phyloP scores from a whole-genome alignment of 2,888 invertebrate genomes.

The Dolichopus griseipennis region DNA sequence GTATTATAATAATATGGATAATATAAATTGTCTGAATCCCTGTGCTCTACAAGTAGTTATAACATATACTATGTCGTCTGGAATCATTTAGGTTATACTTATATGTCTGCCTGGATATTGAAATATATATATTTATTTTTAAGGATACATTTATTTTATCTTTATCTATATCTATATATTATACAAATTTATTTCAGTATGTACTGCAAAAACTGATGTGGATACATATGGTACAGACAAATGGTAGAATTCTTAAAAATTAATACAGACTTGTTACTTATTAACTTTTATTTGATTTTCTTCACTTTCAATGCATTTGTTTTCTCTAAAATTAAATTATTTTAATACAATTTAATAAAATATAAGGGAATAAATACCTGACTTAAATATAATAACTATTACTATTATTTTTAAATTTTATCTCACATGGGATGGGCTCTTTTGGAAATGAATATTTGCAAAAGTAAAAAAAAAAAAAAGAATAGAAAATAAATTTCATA shows the following conservation, averaged over 20 bases:
- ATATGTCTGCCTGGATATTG: background rate
- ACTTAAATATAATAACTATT: no score
- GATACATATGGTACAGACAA: no score
- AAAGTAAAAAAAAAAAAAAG: background rate
- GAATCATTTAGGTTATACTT: background rate
- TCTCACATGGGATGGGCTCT: background rate
- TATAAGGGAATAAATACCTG: no score
- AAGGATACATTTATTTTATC: constrained; percentile 3
- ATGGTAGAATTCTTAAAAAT: no score
- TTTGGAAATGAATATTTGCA: background rate
- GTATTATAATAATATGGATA: background rate
- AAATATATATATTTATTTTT: background rate
- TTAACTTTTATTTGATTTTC: no score
- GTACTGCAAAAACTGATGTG: no score
- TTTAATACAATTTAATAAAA: no score
- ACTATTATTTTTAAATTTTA: no score
- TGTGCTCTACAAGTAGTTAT: constrained; percentile 3
- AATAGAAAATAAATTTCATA: background rate
- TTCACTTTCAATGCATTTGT: no score
- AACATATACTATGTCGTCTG: constrained; percentile 4
- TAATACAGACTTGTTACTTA: no score
- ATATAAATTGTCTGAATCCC: constrained; percentile 6
- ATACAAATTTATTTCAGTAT: background rate
- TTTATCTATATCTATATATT: background rate
- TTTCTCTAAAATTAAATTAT: no score